Percentiles rank a stretch among this genome's conserved stretches.
phyloP scores from a whole-genome alignment of 1,140 invertebrate genomes.

The Nymphalis io region DNA sequence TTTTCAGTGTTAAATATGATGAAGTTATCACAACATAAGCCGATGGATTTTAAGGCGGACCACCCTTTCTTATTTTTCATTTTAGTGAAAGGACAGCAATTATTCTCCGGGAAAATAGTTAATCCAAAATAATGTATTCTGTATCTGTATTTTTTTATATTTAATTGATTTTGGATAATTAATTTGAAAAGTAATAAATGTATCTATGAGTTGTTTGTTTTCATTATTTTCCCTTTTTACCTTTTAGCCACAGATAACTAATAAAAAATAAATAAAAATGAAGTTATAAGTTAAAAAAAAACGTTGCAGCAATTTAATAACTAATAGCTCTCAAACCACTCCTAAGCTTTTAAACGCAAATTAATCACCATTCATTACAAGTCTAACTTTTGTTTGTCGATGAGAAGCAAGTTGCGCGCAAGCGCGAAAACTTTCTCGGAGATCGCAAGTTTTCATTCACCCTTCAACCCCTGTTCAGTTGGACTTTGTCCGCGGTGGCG shows the following conservation, averaged over 20 bases:
- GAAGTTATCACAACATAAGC: slow-evolving; percentile 14
- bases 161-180: too few relatives aligned
- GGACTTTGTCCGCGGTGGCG: slow-evolving; percentile 36
- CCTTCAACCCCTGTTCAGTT: slow-evolving; percentile 64
- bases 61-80: slow-evolving; percentile 52
- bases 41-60: slow-evolving; percentile 35
- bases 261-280: background rate
- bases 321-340: slow-evolving; percentile 23
- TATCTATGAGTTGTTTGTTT: too few relatives aligned
- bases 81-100: slow-evolving; percentile 39
- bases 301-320: too few relatives aligned
- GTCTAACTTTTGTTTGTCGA: slow-evolving; percentile 35
- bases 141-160: too few relatives aligned
- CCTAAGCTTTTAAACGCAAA: slow-evolving; percentile 38
- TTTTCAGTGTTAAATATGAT: slow-evolving; percentile 29
- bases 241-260: too few relatives aligned
- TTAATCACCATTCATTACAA: slow-evolving; percentile 45
- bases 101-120: slow-evolving; percentile 45
- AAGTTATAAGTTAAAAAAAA: background rate
- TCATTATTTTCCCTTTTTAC: too few relatives aligned
- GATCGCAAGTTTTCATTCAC: slow-evolving; percentile 42
- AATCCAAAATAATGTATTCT: slow-evolving; percentile 18
- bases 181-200: too few relatives aligned
- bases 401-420: slow-evolving; percentile 45
- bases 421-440: slow-evolving; percentile 53